These are phyloP conservation scores for Lamellibrachia satsuma DNA, from an alignment of 2,888 invertebrate species.

Conservation along the genomic window DNA sequence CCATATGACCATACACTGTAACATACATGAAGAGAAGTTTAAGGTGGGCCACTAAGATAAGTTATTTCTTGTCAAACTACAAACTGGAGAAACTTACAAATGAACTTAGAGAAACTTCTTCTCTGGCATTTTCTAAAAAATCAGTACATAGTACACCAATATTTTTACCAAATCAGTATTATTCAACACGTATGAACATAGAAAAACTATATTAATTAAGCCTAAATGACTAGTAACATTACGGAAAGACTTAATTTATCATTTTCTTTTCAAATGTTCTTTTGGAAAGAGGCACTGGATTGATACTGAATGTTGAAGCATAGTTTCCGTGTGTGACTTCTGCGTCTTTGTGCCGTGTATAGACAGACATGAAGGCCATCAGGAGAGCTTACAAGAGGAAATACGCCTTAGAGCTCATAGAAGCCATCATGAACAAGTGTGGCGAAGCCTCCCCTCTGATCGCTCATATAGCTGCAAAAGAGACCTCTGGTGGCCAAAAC, in stretches of 20 bases:
- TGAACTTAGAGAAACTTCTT: too few relatives aligned
- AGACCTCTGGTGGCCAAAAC: conserved; percentile 32
- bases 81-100: too few relatives aligned
- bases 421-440: conserved; percentile 49
- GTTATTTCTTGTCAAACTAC: too few relatives aligned
- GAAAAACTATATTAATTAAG: not conserved
- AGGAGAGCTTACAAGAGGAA: conserved; percentile 55
- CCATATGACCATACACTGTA: too few relatives aligned
- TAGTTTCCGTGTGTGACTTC: not conserved
- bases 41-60: too few relatives aligned
- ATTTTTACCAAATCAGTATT: not conserved
- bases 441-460: conserved; percentile 38
- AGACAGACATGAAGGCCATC: conserved; percentile 55
- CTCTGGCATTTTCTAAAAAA: not conserved
- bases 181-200: not conserved
- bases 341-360: not conserved
- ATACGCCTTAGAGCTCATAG: conserved; percentile 50
- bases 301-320: too few relatives aligned
- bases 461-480: conserved; percentile 39
- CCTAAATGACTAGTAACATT: not conserved
- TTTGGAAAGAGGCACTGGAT: not conserved
- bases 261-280: not conserved
- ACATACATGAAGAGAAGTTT: too few relatives aligned
- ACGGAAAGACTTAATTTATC: not conserved
- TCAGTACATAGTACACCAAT: not conserved